Percentiles rank a stretch among this genome's conserved stretches.
These are phyloP conservation scores for Dolichomitus sp. DNA, from an alignment of 2,888 invertebrate species.

Conservation along the genomic window DNA sequence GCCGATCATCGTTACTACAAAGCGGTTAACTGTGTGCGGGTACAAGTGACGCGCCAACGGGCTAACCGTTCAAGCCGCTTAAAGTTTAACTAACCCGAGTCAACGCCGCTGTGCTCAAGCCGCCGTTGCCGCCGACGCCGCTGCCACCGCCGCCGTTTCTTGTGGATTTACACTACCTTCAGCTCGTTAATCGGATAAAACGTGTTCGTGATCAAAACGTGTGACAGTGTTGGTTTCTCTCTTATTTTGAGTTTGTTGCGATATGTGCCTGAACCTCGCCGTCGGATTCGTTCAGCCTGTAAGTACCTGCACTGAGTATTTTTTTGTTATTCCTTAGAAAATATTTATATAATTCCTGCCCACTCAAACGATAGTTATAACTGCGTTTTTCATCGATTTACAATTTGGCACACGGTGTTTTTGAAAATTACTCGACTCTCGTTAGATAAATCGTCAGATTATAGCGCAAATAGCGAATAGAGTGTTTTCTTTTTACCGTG, in stretches of 20 bases:
- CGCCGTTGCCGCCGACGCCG: conserved; percentile 9
- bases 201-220: conserved; percentile 54
- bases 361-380: no score
- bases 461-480: no score
- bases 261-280: conserved; percentile 69
- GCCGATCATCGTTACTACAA: not conserved
- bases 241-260: conserved; percentile 59
- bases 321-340: conserved; percentile 4
- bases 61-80: conserved; percentile 32
- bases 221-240: conserved; percentile 60
- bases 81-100: conserved; percentile 50
- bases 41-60: conserved; percentile 16
- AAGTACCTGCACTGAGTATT: conserved; percentile 46
- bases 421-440: no score
- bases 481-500: no score
- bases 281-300: conserved; percentile 70
- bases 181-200: conserved; percentile 49
- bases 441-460: no score
- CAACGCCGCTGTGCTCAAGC: not conserved
- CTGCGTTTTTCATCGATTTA: no score
- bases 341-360: not conserved
- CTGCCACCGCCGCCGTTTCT: conserved; percentile 30
- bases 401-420: no score
- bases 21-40: conserved; percentile 10
- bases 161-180: conserved; percentile 54